Evolutionary conservation across 2,888 invertebrate species (phyloP).

Genomic region (Polymixis lichenea): DNA sequence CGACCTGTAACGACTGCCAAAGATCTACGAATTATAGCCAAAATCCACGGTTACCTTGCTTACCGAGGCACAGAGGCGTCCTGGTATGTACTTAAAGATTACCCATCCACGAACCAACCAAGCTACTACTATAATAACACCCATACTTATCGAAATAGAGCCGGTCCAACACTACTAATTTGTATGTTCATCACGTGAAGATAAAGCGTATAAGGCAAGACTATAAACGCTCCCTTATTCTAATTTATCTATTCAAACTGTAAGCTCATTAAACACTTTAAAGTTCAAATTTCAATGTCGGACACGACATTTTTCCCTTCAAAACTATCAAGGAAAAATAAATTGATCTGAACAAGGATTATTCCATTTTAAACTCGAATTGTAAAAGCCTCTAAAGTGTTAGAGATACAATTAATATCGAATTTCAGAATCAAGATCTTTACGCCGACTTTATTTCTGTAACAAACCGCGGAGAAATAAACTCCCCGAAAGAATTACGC

Average conservation of each 20-base stretch:
- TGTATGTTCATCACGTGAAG: neutral
- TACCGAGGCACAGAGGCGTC: too few relatives aligned
- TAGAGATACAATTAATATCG: conserved; percentile 48
- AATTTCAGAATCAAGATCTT: conserved; percentile 56
- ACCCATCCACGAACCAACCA: too few relatives aligned
- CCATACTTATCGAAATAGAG: too few relatives aligned
- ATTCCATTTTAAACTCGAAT: conserved; percentile 7
- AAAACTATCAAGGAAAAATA: conserved; percentile 5
- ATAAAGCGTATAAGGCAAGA: neutral
- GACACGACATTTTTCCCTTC: neutral
- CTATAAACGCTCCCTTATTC: neutral
- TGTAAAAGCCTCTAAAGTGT: conserved; percentile 1
- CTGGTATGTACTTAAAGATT: too few relatives aligned
- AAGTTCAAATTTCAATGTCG: neutral
- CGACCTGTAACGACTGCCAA: too few relatives aligned
- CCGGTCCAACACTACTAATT: neutral
- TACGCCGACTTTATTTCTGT: conserved; percentile 17
- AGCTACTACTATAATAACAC: too few relatives aligned
- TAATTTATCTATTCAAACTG: neutral
- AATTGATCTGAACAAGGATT: conserved; percentile 29
- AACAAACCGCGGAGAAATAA: conserved; percentile 57
- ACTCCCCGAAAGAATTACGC: conserved; percentile 70
- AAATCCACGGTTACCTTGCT: too few relatives aligned
- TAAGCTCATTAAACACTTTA: neutral
- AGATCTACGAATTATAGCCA: too few relatives aligned